Evolutionary conservation across 2,113 vertebrate species (phyloP), one percentile per base, ranked within the genome.

Genomic region (Microcebus tavaratra): DNA sequence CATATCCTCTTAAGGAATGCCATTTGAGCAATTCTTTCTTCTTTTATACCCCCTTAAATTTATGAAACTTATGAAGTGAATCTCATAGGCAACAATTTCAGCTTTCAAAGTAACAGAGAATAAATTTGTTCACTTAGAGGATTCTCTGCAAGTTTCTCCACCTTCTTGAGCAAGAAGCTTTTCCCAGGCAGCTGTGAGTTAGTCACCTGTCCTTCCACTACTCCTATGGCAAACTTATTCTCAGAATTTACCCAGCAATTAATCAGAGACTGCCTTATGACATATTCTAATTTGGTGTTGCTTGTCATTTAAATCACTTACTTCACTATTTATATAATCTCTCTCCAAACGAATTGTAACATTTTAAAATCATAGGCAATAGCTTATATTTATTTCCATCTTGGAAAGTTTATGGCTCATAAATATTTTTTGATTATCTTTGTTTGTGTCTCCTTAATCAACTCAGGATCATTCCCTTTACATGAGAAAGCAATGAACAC

Each of bases 11-110:
- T 93, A 94, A 95, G 73, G 91, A 96, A 93, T 91, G 50, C 27
- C 96, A 93, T 53, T 97, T 96, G 92, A 96, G 79, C 92, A 97
- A 94, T 92, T 92, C n/a, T 84, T 80, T 80, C 15, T 94, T 63
- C 65, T 70, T 61, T 85, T 79, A 91, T 82, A 50, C 9, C 45
- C 88, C 11, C 57, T 96, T 79, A 92, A 83, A 96, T 83, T 39
- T 88, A 68, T 93, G 48, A 81, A 96, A 92, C 83, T 95, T 87
- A 73, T 83, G 18, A 48, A 83, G 42, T 79, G 67, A 95, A 39
- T 82, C 55, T 75, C 61, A 86, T 39, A 48, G 53, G 63, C 55
- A 96, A 96, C 9, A 27, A 61, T 76, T 95, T 92, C 50, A 87
- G 36, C 65, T 96, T 88, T 96, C 95, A 95, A 67, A 88, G 70